Percentiles rank a stretch among this genome's conserved stretches.
Conservation (phyloP, 2,113 vertebrate genomes). For the Oncorhynchus clarkii region DNA sequence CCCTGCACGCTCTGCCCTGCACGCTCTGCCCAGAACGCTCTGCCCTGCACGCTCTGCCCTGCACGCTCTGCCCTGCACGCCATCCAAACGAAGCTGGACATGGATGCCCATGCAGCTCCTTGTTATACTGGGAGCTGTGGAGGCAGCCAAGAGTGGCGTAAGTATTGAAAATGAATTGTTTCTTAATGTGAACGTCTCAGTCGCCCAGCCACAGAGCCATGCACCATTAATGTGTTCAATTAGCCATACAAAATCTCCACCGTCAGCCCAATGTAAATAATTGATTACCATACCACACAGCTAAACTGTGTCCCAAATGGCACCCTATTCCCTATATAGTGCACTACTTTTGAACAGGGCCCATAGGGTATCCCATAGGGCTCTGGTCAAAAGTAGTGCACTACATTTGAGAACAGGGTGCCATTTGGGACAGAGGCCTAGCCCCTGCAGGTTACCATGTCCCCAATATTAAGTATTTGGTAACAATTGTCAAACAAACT, state of each 20-base stretch:
- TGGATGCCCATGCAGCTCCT: constrained; percentile 62
- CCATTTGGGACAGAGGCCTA: too few relatives aligned
- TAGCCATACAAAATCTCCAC: constrained; percentile 67
- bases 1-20: too few relatives aligned
- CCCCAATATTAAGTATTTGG: constrained; percentile 60
- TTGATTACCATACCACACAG: constrained; percentile 63
- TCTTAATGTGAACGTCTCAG: constrained; percentile 72
- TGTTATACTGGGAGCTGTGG: constrained; percentile 58
- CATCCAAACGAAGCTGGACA: constrained; percentile 59
- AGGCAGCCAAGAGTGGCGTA: constrained; percentile 67
- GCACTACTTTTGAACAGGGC: too few relatives aligned
- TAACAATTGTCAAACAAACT: constrained; percentile 33
- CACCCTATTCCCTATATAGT: too few relatives aligned
- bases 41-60: not conserved
- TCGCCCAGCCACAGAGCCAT: constrained; percentile 61
- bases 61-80: not conserved
- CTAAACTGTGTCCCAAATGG: not conserved
- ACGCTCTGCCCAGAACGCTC: not conserved
- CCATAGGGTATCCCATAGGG: too few relatives aligned
- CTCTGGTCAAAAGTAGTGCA: too few relatives aligned
- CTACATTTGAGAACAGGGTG: too few relatives aligned
- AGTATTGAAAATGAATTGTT: constrained; percentile 76
- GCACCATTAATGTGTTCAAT: constrained; percentile 75
- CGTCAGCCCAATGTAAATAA: constrained; percentile 61
- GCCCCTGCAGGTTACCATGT: constrained; percentile 48